Evolutionary conservation across 2,113 vertebrate genomes (phyloP).

Genomic region (Protobothrops mucrosquamatus): DNA sequence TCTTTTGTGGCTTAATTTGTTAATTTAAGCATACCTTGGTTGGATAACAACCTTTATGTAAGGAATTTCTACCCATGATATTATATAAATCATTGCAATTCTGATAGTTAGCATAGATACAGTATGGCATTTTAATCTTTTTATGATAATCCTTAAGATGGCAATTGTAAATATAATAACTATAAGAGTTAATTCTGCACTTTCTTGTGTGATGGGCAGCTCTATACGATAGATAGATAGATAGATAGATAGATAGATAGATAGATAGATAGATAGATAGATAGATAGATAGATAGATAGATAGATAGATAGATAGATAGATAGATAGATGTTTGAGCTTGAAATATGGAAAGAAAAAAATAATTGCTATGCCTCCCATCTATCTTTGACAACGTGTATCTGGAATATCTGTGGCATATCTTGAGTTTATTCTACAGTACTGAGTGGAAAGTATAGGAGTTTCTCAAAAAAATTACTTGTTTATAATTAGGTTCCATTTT

Average conservation of each 20-base stretch:
- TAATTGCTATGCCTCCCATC: too few species aligned
- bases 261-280: not conserved
- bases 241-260: too few species aligned
- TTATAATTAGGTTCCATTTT: rapidly evolving
- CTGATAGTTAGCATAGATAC: not conserved
- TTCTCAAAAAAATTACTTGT: rapidly evolving
- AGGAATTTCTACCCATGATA: not conserved
- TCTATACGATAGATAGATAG: not conserved
- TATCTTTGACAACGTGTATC: not conserved
- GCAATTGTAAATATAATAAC: conserved; percentile 17
- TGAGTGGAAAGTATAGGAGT: not conserved
- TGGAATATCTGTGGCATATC: not conserved
- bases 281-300: not conserved
- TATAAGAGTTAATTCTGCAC: not conserved
- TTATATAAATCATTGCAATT: not conserved
- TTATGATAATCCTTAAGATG: conserved; percentile 12
- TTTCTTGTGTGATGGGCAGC: not conserved
- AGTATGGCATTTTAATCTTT: conserved; percentile 9
- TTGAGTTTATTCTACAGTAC: not conserved
- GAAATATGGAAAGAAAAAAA: not conserved
- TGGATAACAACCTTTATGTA: not conserved
- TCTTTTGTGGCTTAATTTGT: not conserved
- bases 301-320: too few species aligned
- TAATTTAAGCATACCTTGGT: not conserved
- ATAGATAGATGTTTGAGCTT: not conserved